These are phyloP conservation scores for Xerus rutilus DNA, from an alignment of 2,797 vertebrate genomes.

Conservation along the genomic window DNA sequence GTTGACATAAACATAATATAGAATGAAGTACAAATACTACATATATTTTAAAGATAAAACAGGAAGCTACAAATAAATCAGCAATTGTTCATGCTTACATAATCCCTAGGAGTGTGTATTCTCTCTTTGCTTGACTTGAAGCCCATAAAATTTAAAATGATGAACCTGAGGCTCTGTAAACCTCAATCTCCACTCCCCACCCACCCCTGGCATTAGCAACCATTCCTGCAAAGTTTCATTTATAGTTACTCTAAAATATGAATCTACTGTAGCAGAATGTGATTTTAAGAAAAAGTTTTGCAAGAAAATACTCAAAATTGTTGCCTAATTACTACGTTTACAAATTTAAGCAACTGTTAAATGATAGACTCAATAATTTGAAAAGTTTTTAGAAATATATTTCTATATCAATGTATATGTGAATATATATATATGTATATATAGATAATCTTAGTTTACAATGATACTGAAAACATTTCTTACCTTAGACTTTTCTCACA, in stretches of 20 bases:
- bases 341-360: neutral
- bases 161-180: neutral
- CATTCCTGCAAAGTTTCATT: neutral
- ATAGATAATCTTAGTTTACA: neutral
- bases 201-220: too few species aligned
- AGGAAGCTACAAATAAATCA: neutral
- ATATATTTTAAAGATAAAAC: neutral
- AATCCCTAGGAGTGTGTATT: neutral
- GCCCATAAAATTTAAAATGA: neutral
- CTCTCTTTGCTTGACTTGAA: neutral
- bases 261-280: neutral
- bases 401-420: neutral
- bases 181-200: fast-evolving
- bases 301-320: neutral
- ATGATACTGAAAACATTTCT: neutral
- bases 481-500: slow-evolving; percentile 22
- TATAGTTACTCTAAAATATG: neutral
- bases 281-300: neutral
- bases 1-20: neutral
- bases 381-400: neutral
- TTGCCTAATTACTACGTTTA: neutral
- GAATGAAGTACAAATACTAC: neutral
- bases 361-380: neutral
- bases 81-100: neutral
- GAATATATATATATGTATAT: neutral